Percentiles rank a stretch among this genome's conserved stretches.
Conservation (phyloP, 2,888 invertebrate genomes). For the Meloe dianella region DNA sequence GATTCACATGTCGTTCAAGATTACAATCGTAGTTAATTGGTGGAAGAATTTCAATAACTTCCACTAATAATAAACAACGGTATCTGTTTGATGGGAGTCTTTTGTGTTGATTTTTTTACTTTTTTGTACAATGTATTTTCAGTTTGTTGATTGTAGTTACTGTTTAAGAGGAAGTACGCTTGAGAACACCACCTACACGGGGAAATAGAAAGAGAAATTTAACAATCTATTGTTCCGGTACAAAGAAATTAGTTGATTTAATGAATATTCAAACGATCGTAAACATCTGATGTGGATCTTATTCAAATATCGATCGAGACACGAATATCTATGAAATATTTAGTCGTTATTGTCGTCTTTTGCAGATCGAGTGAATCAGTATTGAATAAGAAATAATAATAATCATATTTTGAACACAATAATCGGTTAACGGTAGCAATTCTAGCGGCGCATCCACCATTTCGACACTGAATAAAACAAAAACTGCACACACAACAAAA, state of each 20-base stretch:
- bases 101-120: background rate
- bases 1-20: slow-evolving; percentile 1
- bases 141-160: background rate
- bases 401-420: no score
- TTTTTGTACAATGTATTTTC: background rate
- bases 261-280: no score
- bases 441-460: background rate
- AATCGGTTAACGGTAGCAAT: background rate
- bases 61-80: background rate
- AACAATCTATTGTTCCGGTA: background rate
- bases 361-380: no score
- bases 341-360: no score
- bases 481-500: background rate
- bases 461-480: background rate
- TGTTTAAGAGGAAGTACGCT: background rate
- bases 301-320: background rate
- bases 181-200: background rate
- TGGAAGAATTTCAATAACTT: background rate
- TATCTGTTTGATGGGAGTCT: background rate
- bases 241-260: no score
- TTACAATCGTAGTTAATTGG: background rate
- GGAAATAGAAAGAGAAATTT: background rate
- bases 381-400: no score
- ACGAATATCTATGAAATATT: no score
- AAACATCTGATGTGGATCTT: no score